Evolutionary conservation across 2,113 vertebrate genomes (phyloP), one percentile per base, ranked within the genome.

Genomic region (Myrmecophaga tridactyla): DNA sequence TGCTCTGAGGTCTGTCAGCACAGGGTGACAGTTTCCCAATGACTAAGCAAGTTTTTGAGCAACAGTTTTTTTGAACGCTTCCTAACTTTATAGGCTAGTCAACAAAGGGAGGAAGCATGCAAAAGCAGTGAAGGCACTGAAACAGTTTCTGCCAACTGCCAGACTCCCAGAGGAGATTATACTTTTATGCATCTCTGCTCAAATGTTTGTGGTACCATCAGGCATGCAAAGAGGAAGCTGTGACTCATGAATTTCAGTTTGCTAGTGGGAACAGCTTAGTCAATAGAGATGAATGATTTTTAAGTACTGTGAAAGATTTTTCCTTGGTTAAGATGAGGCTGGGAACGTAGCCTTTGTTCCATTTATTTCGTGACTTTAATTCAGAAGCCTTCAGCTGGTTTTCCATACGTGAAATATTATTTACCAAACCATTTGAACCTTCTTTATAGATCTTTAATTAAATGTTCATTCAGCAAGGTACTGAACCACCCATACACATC

Each of bases 311-410:
- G 65, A 76, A 86, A 62, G 43, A 60, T 70, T 58, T 94, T 11
- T 78, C 4, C 18, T 87, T 46, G 31, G 27, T 36, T 51, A 62
- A 82, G 4, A 25, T 31, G 36, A 78, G 23, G 39, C 18, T 23
- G 36, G 69, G 29, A 25, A 31, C n/a, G 20, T 25, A 43, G 4
- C 69, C 20, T 95, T 80, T 43, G 9, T 92, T 81, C 56, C 34
- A 77, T 67, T 86, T 87, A 10, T 89, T 94, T 88, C 81, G 84
- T 72, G 65, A 85, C 60, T 90, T 77, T 83, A 58, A 86, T 87
- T 85, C 41, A 67, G 31, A 94, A 90, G 18, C 18, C 43, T 77
- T 60, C 23, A 85, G 65, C 53, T 78, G 20, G 6, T 62, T 96
- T 92, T 88, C 36, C 21, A n/a, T 72, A 62, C 51, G 86, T 58